Evolutionary conservation across 2,888 invertebrate genomes (phyloP).

Genomic region (Galerucella calmariensis): DNA sequence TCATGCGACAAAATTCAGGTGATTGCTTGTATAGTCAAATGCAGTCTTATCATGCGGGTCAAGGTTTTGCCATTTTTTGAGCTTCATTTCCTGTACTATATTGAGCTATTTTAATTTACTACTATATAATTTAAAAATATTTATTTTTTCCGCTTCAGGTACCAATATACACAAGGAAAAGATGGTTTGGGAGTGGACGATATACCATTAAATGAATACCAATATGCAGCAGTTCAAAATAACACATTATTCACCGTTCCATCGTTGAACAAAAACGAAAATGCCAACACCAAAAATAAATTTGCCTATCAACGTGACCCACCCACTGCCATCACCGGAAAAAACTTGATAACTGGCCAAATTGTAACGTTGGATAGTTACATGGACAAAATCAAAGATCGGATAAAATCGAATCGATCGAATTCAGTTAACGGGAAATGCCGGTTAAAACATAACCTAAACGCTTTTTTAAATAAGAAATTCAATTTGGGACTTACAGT

Average conservation of each 20-base stretch:
- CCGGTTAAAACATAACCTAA: conserved; percentile 36
- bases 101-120: no score
- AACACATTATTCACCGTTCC: conserved; percentile 28
- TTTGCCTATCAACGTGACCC: not conserved
- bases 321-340: conserved; percentile 48
- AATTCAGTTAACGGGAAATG: conserved; percentile 14
- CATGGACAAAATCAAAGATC: conserved; percentile 49
- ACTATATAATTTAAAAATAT: no score
- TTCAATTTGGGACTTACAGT: conserved; percentile 52
- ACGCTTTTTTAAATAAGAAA: conserved; percentile 53
- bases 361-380: conserved; percentile 52
- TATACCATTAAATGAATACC: no score
- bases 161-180: conserved; percentile 47
- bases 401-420: conserved; percentile 24
- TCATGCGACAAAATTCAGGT: no score
- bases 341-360: conserved; percentile 54
- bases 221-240: no score
- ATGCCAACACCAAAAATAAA: not conserved
- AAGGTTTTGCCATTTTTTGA: no score
- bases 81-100: no score
- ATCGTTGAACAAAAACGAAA: conserved; percentile 26
- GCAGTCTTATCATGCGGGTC: no score
- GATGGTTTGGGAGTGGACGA: conserved; percentile 44
- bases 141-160: conserved; percentile 15
- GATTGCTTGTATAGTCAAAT: no score